Percentiles rank a stretch among this genome's conserved stretches.
Conservation (phyloP, 1,140 invertebrate genomes). For the Heliothis subflexa region DNA sequence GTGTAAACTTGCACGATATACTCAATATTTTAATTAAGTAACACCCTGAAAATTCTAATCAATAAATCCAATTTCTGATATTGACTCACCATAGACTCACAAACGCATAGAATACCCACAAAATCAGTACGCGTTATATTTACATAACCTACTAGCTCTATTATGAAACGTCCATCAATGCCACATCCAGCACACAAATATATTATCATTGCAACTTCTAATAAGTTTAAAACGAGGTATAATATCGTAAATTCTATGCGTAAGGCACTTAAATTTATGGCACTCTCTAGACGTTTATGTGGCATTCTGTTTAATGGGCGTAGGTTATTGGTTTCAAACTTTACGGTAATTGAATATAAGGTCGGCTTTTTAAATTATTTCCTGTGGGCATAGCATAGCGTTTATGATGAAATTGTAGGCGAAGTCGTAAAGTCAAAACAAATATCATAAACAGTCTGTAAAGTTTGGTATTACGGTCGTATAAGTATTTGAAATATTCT, state of each 20-base stretch:
- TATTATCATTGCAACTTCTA: conserved; percentile 20
- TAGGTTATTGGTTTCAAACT: conserved; percentile 25
- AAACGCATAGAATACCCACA: too few species aligned
- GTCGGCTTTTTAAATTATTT: conserved; percentile 11
- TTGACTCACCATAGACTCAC: too few species aligned
- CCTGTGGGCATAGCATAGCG: neutral
- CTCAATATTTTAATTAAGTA: too few species aligned
- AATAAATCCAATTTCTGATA: too few species aligned
- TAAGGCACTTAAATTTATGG: conserved; percentile 46
- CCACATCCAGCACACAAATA: conserved; percentile 14
- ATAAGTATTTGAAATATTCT: too few species aligned
- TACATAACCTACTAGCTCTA: neutral
- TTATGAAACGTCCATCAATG: conserved; percentile 4
- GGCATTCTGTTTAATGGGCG: conserved; percentile 32
- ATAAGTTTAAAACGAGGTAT: conserved; percentile 41
- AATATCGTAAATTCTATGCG: conserved; percentile 42
- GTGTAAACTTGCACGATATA: too few species aligned
- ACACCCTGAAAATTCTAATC: too few species aligned
- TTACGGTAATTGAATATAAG: conserved; percentile 33
- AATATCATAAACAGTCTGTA: conserved; percentile 12
- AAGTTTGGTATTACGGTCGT: neutral
- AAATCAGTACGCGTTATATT: neutral
- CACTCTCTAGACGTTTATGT: conserved; percentile 35
- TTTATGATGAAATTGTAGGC: neutral
- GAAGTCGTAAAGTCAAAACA: neutral